phyloP scores from a whole-genome alignment of 2,797 vertebrate genomes.

The Sebastes variabilis region DNA sequence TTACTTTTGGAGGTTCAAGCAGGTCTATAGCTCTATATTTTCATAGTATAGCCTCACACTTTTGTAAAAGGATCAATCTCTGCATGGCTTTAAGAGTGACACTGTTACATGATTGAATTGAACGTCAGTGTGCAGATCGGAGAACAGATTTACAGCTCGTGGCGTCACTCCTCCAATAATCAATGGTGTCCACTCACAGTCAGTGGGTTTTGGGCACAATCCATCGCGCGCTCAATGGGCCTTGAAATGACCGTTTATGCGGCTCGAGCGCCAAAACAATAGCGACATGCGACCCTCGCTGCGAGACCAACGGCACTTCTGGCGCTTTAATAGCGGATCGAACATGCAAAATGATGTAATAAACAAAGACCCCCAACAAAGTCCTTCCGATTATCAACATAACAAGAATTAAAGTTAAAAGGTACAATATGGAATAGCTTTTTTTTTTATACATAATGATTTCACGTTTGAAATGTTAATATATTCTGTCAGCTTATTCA shows the following conservation, averaged over 20 bases:
- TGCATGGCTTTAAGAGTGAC: not conserved
- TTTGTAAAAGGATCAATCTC: not conserved
- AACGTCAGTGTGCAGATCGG: not conserved
- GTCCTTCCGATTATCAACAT: not conserved
- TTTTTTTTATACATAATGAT: not conserved
- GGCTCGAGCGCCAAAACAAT: conserved; percentile 79
- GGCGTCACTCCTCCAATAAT: conserved; percentile 65
- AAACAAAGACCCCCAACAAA: not conserved
- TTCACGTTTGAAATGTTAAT: conserved; percentile 12
- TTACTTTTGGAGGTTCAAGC: not conserved
- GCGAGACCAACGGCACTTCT: conserved; percentile 78
- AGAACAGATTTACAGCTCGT: conserved; percentile 32
- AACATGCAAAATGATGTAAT: conserved; percentile 26
- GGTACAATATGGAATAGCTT: not conserved
- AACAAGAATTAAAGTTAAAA: not conserved
- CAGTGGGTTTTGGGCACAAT: conserved; percentile 75
- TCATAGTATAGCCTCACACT: not conserved
- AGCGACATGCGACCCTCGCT: conserved; percentile 72
- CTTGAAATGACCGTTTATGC: conserved; percentile 84
- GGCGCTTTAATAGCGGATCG: conserved; percentile 36
- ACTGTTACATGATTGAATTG: not conserved
- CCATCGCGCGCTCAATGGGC: conserved; percentile 83
- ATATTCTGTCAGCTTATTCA: conserved; percentile 38
- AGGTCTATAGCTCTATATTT: fast-evolving
- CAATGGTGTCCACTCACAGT: conserved; percentile 60